phyloP scores from a whole-genome alignment of 2,888 invertebrate genomes.

The Vanessa cardui region DNA sequence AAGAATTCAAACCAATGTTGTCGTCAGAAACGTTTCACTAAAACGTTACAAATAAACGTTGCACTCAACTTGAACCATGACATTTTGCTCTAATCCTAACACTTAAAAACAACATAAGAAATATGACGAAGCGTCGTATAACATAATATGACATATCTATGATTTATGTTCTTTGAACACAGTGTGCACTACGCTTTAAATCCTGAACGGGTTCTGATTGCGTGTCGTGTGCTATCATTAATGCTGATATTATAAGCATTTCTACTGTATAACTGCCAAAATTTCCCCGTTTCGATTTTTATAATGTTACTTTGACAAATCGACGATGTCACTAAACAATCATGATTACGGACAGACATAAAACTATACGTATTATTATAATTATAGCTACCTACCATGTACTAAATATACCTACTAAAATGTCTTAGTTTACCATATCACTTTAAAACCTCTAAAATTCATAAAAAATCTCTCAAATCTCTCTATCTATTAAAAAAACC shows the following conservation, averaged over 20 bases:
- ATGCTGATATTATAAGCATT: constrained; percentile 30
- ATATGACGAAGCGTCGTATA: background rate
- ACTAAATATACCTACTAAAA: too few relatives aligned
- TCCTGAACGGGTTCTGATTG: constrained; percentile 23
- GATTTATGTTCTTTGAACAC: background rate
- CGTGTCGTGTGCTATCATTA: constrained; percentile 31
- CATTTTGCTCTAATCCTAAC: too few relatives aligned
- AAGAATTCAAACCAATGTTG: too few relatives aligned
- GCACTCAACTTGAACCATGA: too few relatives aligned
- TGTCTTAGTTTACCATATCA: too few relatives aligned
- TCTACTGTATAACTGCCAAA: constrained; percentile 34
- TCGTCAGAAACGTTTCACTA: too few relatives aligned
- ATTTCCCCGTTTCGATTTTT: constrained; percentile 25
- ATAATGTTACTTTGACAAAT: background rate
- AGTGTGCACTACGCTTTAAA: constrained; percentile 11
- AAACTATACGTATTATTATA: background rate
- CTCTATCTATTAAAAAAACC: too few relatives aligned
- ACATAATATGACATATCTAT: background rate
- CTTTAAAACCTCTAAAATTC: too few relatives aligned
- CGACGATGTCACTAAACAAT: constrained; percentile 2
- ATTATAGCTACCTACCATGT: too few relatives aligned
- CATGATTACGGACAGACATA: background rate
- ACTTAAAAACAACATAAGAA: too few relatives aligned
- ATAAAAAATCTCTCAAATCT: too few relatives aligned
- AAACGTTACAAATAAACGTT: too few relatives aligned